Evolutionary conservation across 1,140 invertebrate species (phyloP).

Genomic region (Bombus superbus): DNA sequence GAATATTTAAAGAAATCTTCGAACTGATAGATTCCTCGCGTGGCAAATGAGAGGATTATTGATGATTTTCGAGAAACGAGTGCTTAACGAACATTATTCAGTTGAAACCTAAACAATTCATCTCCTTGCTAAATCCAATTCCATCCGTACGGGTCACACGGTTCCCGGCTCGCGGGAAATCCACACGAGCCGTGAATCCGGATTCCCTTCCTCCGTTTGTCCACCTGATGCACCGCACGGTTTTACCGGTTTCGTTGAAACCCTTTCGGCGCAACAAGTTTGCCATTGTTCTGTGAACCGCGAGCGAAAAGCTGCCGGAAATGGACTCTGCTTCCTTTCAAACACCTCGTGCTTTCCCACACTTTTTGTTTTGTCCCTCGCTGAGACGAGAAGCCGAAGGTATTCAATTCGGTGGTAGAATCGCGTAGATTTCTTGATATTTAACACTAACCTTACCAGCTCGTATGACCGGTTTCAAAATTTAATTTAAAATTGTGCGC

Average conservation of each 20-base stretch:
- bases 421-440: too few relatives aligned
- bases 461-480: too few relatives aligned
- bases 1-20: too few relatives aligned
- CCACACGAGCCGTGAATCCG: conserved; percentile 24
- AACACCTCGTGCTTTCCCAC: not conserved
- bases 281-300: conserved; percentile 68
- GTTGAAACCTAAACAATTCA: not conserved
- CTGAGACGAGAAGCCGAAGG: too few relatives aligned
- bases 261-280: conserved; percentile 74
- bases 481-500: too few relatives aligned
- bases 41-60: not conserved
- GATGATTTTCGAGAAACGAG: not conserved
- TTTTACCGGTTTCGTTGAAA: conserved; percentile 11
- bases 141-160: too few relatives aligned
- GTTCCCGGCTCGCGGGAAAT: not conserved
- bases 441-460: too few relatives aligned
- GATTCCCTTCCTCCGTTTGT: conserved; percentile 19
- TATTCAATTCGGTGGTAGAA: too few relatives aligned
- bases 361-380: too few relatives aligned
- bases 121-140: not conserved
- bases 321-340: not conserved
- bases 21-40: too few relatives aligned
- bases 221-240: conserved; percentile 27
- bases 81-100: not conserved
- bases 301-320: conserved; percentile 46